Percentiles rank a stretch among this genome's conserved stretches.
Conservation (phyloP, 2,113 vertebrate genomes). For the Hylia prasina region DNA sequence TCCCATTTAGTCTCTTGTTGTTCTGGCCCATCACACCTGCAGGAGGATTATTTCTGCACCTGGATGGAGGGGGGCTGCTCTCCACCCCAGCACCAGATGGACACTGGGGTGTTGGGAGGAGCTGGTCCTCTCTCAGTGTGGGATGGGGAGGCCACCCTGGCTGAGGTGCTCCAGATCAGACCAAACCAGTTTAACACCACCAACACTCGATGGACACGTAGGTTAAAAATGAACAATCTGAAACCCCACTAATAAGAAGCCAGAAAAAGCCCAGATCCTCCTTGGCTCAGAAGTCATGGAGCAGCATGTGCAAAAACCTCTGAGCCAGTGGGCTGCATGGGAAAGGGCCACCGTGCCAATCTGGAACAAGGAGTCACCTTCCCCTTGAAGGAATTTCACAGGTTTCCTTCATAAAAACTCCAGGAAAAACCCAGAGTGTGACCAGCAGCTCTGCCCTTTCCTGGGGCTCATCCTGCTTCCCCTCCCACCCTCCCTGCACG, state of each 20-base stretch:
- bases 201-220: rapidly evolving
- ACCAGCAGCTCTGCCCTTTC: not conserved
- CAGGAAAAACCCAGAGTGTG: not conserved
- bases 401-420: not conserved
- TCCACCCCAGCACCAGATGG: not conserved
- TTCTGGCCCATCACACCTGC: not conserved
- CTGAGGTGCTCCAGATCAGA: not conserved
- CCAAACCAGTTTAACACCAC: not conserved
- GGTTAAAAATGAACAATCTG: not conserved
- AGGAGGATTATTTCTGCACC: not conserved
- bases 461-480: not conserved
- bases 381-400: not conserved
- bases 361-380: not conserved
- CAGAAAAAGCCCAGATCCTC: not conserved
- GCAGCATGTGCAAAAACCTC: rapidly evolving
- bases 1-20: not conserved
- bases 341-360: not conserved
- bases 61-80: not conserved
- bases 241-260: not conserved
- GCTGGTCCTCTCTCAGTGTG: not conserved
- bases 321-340: not conserved
- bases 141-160: not conserved
- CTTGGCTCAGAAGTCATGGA: not conserved
- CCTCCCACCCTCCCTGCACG: not conserved
- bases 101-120: not conserved